Conservation (phyloP, 2,888 invertebrate species). For the Alsophila aescularia region DNA sequence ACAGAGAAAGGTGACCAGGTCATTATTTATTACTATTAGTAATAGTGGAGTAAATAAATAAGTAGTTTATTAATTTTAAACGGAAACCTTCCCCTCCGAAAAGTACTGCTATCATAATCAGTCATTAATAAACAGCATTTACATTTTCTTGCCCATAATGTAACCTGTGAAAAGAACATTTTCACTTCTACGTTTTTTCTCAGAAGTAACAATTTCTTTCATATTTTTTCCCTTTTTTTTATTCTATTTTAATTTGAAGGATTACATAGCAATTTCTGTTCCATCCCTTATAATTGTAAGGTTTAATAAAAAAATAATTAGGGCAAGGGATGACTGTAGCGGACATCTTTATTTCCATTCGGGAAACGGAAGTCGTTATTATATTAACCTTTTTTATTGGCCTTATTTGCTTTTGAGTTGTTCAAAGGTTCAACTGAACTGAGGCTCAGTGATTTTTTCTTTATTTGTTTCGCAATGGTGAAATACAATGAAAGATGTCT, state of each 20-base stretch:
- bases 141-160: too few species aligned
- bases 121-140: too few species aligned
- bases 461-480: too few species aligned
- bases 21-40: too few species aligned
- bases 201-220: constrained; percentile 23
- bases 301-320: constrained; percentile 31
- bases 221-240: constrained; percentile 36
- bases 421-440: neutral
- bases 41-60: too few species aligned
- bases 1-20: too few species aligned
- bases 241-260: constrained; percentile 43
- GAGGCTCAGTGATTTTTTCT: neutral
- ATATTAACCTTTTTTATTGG: constrained; percentile 12
- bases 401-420: constrained; percentile 10
- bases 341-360: constrained; percentile 11
- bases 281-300: constrained; percentile 35
- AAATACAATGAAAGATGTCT: too few species aligned
- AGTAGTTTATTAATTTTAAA: too few species aligned
- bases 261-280: constrained; percentile 42
- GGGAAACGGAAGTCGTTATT: neutral
- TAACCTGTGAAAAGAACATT: neutral
- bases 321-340: constrained; percentile 4
- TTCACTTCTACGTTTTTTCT: neutral
- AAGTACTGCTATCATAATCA: too few species aligned
- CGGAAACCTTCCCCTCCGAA: too few species aligned